Base-by-base conservation (phyloP, 2,113 vertebrate genomes). In the Aegotheles bennettii region DNA sequence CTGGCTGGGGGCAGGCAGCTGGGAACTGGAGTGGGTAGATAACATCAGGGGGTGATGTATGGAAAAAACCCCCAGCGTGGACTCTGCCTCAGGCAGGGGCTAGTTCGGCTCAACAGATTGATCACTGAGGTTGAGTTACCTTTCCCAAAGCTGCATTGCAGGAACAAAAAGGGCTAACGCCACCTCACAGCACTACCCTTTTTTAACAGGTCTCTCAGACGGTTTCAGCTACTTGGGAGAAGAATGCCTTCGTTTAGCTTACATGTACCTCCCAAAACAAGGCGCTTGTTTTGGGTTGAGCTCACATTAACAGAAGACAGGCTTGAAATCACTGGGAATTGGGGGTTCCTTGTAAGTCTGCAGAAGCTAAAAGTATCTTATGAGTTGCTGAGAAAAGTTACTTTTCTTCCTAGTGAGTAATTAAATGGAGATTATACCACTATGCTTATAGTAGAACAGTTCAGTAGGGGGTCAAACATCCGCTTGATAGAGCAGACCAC, bases 241-340 rank as follows among this genome's bases (percentile, higher is more conserved):
- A 9, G 36, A 51, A 9, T 0, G 0, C 31, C 60, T 79, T n/a
- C 1, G 0, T 35, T 61, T 57, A 25, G 9, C 16, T 71, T 77
- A 40, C 38, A 74, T 28, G 16, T 63, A 33, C 24, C 10, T 91
- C 61, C 25, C 81, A 36, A 83, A 76, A 48, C 13, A 64, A 40
- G 19, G 40, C 7, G 5, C 61, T 35, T 36, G 33, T 36, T 57
- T 70, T 83, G 24, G 4, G 4, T 45, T 57, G 20, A 80, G 26
- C 16, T 81, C 64, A 33, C 5, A 12, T 53, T 53, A 24, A 45
- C 4, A 57, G 79, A 63, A 77, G 42, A 61, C 12, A 59, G 20
- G 48, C 48, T 85, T 78, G 36, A 76, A 80, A 69, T 40, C 28
- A 19, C 45, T n/a, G n/a, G 28, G 63, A 92, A 3, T 13, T 35